Percentiles rank a stretch among this genome's conserved stretches.
Evolutionary conservation across 2,113 vertebrate species (phyloP).

Genomic region (Struthio camelus): DNA sequence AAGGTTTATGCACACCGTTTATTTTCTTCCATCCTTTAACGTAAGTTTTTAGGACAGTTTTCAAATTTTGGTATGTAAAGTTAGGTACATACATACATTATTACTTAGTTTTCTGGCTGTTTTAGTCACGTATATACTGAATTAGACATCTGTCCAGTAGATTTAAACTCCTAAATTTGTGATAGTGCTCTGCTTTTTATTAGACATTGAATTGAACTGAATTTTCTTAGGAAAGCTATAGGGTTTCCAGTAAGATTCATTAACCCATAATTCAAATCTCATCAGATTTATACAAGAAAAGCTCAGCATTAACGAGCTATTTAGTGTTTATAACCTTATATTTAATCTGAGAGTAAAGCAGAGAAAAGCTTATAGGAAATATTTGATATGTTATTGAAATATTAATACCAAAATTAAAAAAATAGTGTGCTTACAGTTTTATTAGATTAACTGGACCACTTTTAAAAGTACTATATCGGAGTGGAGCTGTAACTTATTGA

Average conservation of each 20-base stretch:
- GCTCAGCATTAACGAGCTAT: not conserved
- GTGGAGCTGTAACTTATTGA: not conserved
- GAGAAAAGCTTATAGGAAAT: not conserved
- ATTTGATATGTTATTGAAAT: not conserved
- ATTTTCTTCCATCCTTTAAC: not conserved
- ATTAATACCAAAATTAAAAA: fast-evolving
- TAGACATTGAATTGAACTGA: not conserved
- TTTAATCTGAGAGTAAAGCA: not conserved
- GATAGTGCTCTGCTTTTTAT: not conserved
- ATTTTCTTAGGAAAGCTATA: not conserved
- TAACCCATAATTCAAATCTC: not conserved
- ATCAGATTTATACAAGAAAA: conserved; percentile 17
- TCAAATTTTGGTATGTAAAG: not conserved
- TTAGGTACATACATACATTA: not conserved
- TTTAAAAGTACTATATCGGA: not conserved
- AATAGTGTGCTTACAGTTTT: not conserved
- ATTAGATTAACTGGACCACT: not conserved
- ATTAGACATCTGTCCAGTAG: not conserved
- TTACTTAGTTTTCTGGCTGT: not conserved
- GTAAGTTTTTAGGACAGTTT: not conserved
- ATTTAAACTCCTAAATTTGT: conserved; percentile 16
- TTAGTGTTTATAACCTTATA: not conserved
- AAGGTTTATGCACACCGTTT: not conserved
- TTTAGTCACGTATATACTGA: not conserved
- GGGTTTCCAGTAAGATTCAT: not conserved